Base-by-base conservation (phyloP, 2,888 invertebrate species). In the Campaea margaritaria region DNA sequence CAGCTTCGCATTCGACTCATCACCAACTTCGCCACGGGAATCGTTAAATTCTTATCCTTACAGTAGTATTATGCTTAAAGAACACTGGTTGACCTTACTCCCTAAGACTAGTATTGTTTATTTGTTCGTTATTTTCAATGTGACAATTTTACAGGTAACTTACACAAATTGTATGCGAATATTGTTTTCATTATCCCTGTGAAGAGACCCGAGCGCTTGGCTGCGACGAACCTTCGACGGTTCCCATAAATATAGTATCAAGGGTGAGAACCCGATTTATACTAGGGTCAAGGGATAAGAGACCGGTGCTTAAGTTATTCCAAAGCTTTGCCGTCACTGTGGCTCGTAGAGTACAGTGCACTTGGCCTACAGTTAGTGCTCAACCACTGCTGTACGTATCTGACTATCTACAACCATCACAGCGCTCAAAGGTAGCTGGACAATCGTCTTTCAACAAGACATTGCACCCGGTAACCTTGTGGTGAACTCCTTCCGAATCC, bases 381-480 rank as follows among this genome's bases (percentile, higher is more conserved):
- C 91, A 91, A 92, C 91, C 88, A 86, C 83, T 79, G 72, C 73
- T 90, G 92, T 85, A 81, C 68, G 84, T 89, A 88, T 87, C 91
- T 91, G 88, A 85, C 82, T 68, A 58, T 56, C 55, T 42, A 16
- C 49, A 2, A 58, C 49, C 48, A 57, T 61, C 56, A 60, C 73
- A 79, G 81, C 82, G 83, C 79, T 62, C 51, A 72, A 42, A 60
- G 87, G 89, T 63, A 68, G 93, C 93, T 90, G 81, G 84, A 75
- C 90, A 91, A 91, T 91, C 70, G 93, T 91, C 79, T 93, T 91
- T 91, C 91, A 89, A 92, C 90, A 91, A 93, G 79, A 88, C 93
- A 91, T 91, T 91, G 91, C 4, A 72, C 74, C 82, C 73, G 63
- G 91, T 91, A 90, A 76, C 91, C 86, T 81, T 72, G 63, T 66